Base-by-base conservation (phyloP, 2,113 vertebrate species). In the Syrmaticus mikado region DNA sequence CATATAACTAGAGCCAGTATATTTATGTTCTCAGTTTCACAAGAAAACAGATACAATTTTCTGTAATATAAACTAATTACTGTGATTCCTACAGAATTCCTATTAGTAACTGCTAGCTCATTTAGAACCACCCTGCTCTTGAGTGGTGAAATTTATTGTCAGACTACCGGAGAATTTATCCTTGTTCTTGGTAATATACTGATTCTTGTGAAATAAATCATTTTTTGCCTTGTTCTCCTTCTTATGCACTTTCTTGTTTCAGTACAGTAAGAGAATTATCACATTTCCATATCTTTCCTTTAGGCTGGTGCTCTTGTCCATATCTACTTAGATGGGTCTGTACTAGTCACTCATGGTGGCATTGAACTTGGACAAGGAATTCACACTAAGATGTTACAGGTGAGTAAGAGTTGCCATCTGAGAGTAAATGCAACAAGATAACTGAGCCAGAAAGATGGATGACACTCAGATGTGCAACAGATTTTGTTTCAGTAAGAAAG, bases 311-410 rank as follows among this genome's bases (percentile, higher is more conserved):
- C 98, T 84, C 97, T 99, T 20, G 94, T 99, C 81, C 98, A 98
- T 91, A 98, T 99, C 95, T 99, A 98, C 57, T 94, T 96, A 19
- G 99, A 99, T 52, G 98, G 98, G 5, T 98, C 98, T 10, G 98
- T 99, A 64, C 95, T 99, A 80, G 96, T 99, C 75, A 97, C 85
- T 92, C 98, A 98, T 2, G 97, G 98, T 14, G 98, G 99, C 87
- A 94, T 96, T 32, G 98, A 99, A 95, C 41, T 99, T 78, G 98
- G 98, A 67, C 99, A 99, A 97, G 98, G 98, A 8, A 62, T 99
- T 70, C 93, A 99, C 95, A 99, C 98, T 48, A 99, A 99, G 91
- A 97, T 99, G 65, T 97, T 98, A 68, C 98, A 98, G 98, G 98
- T 98, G 87, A 93, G 95, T 53, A 7, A 28, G 32, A 27, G 30